Percentiles rank a stretch among this genome's conserved stretches.
phyloP scores from a whole-genome alignment of 1,140 invertebrate species.

The Heliconius eleuchia region DNA sequence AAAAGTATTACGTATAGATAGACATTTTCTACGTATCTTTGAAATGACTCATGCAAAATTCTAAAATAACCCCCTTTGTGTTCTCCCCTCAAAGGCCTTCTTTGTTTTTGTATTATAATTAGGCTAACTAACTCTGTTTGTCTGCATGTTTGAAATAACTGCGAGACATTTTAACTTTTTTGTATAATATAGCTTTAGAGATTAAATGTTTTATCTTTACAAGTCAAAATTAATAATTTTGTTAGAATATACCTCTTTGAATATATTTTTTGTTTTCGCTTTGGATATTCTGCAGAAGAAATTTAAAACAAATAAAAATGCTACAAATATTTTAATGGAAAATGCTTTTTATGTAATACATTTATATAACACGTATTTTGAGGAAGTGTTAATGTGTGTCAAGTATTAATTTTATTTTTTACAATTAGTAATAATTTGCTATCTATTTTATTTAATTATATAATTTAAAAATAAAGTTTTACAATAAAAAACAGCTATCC shows the following conservation, averaged over 20 bases:
- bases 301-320: not conserved
- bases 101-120: slow-evolving; percentile 6
- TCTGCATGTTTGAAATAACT: slow-evolving; percentile 10
- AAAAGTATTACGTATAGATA: too few species aligned
- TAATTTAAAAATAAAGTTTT: not conserved
- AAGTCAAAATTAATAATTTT: not conserved
- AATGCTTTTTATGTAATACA: not conserved
- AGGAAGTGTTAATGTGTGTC: not conserved
- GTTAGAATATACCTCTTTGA: too few species aligned
- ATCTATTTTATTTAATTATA: not conserved
- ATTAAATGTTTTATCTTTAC: not conserved
- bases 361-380: not conserved
- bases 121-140: not conserved
- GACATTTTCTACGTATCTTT: not conserved
- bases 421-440: not conserved
- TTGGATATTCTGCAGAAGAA: too few species aligned
- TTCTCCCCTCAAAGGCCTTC: not conserved
- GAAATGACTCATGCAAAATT: not conserved
- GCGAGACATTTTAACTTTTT: not conserved
- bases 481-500: not conserved
- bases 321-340: not conserved
- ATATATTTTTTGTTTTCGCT: too few species aligned
- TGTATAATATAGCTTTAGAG: not conserved
- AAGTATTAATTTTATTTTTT: not conserved
- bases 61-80: slow-evolving; percentile 8